Conservation (phyloP, 1,140 invertebrate species). For the Drosophila pachea region DNA sequence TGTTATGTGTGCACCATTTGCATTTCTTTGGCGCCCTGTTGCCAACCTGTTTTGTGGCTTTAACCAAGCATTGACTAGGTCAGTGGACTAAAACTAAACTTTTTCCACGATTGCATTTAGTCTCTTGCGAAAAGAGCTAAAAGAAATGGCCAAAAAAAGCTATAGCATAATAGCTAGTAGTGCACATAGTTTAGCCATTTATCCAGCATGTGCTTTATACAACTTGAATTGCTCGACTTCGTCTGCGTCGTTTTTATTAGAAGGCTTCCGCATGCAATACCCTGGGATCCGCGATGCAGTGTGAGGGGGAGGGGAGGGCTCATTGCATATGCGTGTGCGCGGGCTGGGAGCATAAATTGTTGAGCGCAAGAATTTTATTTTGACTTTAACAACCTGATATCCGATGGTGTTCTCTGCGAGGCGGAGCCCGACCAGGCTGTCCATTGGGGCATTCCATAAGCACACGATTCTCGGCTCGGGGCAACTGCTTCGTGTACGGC, state of each 20-base stretch:
- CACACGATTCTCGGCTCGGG: constrained; percentile 51
- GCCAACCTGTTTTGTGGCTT: constrained; percentile 48
- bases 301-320: constrained; percentile 24
- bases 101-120: constrained; percentile 24
- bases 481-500: constrained; percentile 39
- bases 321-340: constrained; percentile 63
- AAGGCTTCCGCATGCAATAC: constrained; percentile 52
- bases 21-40: constrained; percentile 25
- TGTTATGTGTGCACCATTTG: constrained; percentile 18
- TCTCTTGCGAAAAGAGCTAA: constrained; percentile 25
- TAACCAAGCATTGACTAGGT: constrained; percentile 52
- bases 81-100: constrained; percentile 46
- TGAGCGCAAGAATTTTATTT: constrained; percentile 52
- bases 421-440: too few species aligned
- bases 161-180: neutral
- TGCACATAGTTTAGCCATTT: constrained; percentile 9
- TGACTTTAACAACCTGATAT: constrained; percentile 64
- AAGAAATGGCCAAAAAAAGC: constrained; percentile 38
- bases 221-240: constrained; percentile 51
- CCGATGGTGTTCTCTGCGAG: constrained; percentile 28
- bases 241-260: constrained; percentile 26
- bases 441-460: constrained; percentile 71
- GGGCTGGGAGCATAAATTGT: constrained; percentile 59
- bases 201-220: constrained; percentile 34
- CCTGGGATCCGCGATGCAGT: neutral